Percentiles rank a stretch among this genome's conserved stretches.
Conservation (phyloP, 2,113 vertebrate species). For the Oplegnathus fasciatus region DNA sequence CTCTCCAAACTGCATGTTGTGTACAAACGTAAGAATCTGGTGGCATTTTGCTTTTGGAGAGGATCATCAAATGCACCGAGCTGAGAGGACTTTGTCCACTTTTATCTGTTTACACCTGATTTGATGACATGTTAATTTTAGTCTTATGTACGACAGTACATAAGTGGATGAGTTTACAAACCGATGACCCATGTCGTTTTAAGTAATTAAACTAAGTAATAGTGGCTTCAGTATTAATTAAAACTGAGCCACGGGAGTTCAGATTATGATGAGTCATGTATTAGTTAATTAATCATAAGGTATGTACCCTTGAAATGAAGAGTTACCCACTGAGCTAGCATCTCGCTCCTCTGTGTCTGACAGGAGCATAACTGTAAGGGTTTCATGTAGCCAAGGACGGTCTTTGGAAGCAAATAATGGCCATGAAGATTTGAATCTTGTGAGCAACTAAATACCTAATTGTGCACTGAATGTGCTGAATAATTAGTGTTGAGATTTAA, state of each 20-base stretch:
- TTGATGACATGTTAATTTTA: background rate
- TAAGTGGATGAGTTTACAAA: slow-evolving; percentile 32
- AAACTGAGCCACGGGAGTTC: slow-evolving; percentile 22
- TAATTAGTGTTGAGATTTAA: background rate
- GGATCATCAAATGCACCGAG: background rate
- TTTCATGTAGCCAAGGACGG: background rate
- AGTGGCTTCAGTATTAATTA: slow-evolving; percentile 33
- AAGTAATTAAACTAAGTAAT: slow-evolving; percentile 32
- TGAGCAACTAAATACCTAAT: background rate
- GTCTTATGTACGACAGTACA: slow-evolving; percentile 11
- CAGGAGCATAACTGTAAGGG: background rate
- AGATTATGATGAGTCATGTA: slow-evolving; percentile 32
- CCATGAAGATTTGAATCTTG: background rate
- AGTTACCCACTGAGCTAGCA: slow-evolving; percentile 3
- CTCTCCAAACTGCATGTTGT: background rate
- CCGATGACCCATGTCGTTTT: slow-evolving; percentile 30
- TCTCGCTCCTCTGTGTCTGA: background rate
- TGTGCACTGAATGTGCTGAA: background rate
- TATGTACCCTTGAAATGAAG: slow-evolving; percentile 24
- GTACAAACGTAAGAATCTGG: background rate
- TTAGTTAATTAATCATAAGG: slow-evolving; percentile 36
- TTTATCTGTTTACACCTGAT: background rate
- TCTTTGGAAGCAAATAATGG: background rate
- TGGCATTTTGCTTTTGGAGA: background rate
- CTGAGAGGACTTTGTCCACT: background rate